phyloP scores from a whole-genome alignment of 2,888 invertebrate species.

The Oligia latruncula region DNA sequence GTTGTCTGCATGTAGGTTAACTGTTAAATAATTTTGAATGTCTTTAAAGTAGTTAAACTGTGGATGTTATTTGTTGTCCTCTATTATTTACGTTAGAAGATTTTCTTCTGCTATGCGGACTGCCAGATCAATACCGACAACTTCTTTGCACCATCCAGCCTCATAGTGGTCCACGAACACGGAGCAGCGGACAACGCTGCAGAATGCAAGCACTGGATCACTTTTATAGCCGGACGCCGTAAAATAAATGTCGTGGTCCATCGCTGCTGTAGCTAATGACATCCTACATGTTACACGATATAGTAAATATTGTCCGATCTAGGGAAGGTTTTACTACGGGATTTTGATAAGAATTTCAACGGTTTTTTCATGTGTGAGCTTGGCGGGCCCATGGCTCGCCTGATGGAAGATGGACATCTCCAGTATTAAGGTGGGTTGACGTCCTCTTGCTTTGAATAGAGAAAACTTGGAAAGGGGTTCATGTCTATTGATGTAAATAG shows the following conservation, averaged over 20 bases:
- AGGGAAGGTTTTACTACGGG: constrained; percentile 49
- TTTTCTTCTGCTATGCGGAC: too few species aligned
- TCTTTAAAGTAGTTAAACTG: not conserved
- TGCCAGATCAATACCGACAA: not conserved
- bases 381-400: not conserved
- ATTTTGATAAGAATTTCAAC: constrained; percentile 28
- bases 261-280: constrained; percentile 87
- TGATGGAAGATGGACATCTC: not conserved
- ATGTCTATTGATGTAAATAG: not conserved
- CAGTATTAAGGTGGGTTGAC: not conserved
- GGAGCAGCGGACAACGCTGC: constrained; percentile 82
- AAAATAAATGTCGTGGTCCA: constrained; percentile 90
- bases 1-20: not conserved
- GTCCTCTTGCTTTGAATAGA: not conserved
- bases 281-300: constrained; percentile 76
- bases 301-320: constrained; percentile 75
- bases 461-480: not conserved
- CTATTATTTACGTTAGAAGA: not conserved
- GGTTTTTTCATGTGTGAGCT: not conserved
- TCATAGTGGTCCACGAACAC: constrained; percentile 32
- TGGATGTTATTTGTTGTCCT: not conserved
- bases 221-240: constrained; percentile 90
- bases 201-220: constrained; percentile 90
- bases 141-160: constrained; percentile 69
- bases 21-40: not conserved